Evolutionary conservation across 1,140 invertebrate genomes (phyloP).

Genomic region (Trichonephila inaurata): DNA sequence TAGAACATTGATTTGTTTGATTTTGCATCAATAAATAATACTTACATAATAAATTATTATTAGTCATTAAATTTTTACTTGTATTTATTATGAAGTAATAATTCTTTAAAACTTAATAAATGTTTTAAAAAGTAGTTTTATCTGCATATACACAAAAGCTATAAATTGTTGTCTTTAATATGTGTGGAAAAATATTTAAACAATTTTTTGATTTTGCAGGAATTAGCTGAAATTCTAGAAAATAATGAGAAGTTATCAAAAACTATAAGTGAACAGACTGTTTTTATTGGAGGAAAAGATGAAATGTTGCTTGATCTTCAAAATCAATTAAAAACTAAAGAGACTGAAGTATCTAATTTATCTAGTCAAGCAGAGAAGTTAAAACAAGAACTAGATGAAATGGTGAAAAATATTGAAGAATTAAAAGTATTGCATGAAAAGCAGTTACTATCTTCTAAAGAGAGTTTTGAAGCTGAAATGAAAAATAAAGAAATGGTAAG

Average conservation of each 20-base stretch:
- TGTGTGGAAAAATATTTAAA: not conserved
- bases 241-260: not conserved
- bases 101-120: no score
- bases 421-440: not conserved
- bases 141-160: no score
- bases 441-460: not conserved
- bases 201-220: not conserved
- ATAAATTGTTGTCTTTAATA: no score
- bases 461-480: not conserved
- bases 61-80: no score
- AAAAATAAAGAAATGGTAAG: constrained; percentile 38
- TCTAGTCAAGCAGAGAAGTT: not conserved
- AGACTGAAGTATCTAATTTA: not conserved
- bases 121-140: no score
- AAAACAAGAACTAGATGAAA: not conserved
- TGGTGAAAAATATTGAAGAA: not conserved
- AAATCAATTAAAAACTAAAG: not conserved
- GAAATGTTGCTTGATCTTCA: not conserved
- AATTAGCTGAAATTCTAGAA: not conserved
- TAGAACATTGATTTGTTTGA: no score
- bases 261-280: not conserved
- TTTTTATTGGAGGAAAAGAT: not conserved
- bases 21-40: no score
- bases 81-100: no score
- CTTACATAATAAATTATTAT: no score